phyloP scores from a whole-genome alignment of 2,797 vertebrate genomes.

The Arnoldichthys spilopterus region DNA sequence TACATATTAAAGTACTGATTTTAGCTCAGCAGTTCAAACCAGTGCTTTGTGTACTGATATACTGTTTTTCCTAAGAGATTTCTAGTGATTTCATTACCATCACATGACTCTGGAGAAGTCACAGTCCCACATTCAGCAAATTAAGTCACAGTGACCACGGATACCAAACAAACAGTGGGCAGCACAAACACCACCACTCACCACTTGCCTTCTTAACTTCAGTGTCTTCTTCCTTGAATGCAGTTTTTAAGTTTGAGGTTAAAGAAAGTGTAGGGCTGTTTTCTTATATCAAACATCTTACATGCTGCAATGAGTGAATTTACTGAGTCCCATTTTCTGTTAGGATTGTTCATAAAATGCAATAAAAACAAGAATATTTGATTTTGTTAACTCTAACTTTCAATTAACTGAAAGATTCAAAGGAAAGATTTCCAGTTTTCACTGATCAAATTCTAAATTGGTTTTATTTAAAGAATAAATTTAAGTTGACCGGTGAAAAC shows the following conservation, averaged over 20 bases:
- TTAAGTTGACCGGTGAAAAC: too few species aligned
- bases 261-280: not conserved
- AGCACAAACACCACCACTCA: not conserved
- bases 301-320: too few species aligned
- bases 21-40: not conserved
- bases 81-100: not conserved
- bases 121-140: not conserved
- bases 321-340: too few species aligned
- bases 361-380: too few species aligned
- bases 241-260: not conserved
- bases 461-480: too few species aligned
- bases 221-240: not conserved
- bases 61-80: not conserved
- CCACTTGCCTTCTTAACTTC: not conserved
- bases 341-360: too few species aligned
- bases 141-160: constrained; percentile 1
- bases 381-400: too few species aligned
- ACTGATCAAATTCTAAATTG: too few species aligned
- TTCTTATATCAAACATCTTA: not conserved
- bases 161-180: constrained; percentile 3
- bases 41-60: not conserved
- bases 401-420: too few species aligned
- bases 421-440: too few species aligned
- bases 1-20: not conserved
- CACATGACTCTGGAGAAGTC: constrained; percentile 9